Conservation (phyloP, 1,140 invertebrate species). For the Orussus abietinus region DNA sequence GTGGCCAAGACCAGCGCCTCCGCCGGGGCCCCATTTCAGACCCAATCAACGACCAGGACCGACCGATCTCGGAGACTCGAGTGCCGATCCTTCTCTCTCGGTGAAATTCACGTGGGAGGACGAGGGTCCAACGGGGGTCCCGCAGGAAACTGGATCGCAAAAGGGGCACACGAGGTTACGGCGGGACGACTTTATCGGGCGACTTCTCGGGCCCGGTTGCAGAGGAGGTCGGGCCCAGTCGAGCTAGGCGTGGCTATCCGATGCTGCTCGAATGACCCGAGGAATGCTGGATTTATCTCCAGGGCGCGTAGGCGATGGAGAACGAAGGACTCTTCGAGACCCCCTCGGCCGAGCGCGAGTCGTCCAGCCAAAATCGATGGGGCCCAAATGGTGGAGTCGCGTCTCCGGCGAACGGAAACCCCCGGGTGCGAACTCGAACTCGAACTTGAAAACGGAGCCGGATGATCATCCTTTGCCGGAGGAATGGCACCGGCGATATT, state of each 20-base stretch:
- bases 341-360: neutral
- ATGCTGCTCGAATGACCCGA: slow-evolving; percentile 6
- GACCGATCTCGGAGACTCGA: too few species aligned
- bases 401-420: too few species aligned
- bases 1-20: too few species aligned
- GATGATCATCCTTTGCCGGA: neutral
- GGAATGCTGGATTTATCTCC: slow-evolving; percentile 20
- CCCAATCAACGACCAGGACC: too few species aligned
- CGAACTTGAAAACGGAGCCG: neutral
- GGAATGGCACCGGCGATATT: slow-evolving; percentile 26
- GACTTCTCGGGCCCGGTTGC: too few species aligned
- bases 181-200: slow-evolving; percentile 13
- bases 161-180: neutral
- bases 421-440: slow-evolving; percentile 3
- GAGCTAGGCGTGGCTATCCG: too few species aligned
- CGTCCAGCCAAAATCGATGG: neutral
- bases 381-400: too few species aligned
- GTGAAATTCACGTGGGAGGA: slow-evolving; percentile 8
- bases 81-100: too few species aligned
- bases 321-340: slow-evolving; percentile 1
- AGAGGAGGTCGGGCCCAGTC: too few species aligned
- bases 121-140: slow-evolving; percentile 13
- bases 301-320: slow-evolving; percentile 6
- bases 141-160: slow-evolving; percentile 21
- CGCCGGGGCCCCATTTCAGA: too few species aligned